phyloP scores from a whole-genome alignment of 2,888 invertebrate genomes.

The Zele albiditarsus region DNA sequence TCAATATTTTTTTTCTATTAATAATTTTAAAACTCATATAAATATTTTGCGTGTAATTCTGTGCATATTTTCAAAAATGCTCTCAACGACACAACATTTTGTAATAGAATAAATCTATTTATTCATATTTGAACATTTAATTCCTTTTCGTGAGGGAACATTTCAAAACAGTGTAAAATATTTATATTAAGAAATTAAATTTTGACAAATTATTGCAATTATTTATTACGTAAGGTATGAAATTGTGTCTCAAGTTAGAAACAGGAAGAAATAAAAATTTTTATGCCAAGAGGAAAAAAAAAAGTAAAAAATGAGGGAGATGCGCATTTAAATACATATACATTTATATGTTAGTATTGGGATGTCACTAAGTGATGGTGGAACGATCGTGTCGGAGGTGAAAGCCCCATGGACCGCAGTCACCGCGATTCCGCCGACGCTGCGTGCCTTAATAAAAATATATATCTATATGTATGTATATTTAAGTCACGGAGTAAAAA shows the following conservation, averaged over 20 bases:
- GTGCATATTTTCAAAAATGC: no score
- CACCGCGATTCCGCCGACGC: conserved; percentile 37
- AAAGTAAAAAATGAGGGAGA: conserved; percentile 23
- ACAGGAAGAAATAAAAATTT: background rate
- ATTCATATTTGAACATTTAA: no score
- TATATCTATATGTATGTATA: background rate
- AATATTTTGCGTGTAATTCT: no score
- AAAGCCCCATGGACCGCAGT: conserved; percentile 52
- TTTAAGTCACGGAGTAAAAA: background rate
- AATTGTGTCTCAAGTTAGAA: background rate
- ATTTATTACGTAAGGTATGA: background rate
- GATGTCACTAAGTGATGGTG: conserved; percentile 18
- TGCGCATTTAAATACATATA: conserved; percentile 2
- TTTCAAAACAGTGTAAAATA: background rate
- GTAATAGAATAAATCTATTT: no score
- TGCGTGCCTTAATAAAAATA: conserved; percentile 11
- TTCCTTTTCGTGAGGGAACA: background rate
- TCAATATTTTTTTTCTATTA: no score
- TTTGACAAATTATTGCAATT: background rate
- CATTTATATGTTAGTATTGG: background rate
- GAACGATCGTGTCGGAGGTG: conserved; percentile 45
- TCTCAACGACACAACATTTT: no score
- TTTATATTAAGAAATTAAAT: background rate
- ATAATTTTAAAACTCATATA: no score
- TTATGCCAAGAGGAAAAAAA: background rate